Conservation (phyloP, 2,888 invertebrate species). For the Parthenolecanium corni region DNA sequence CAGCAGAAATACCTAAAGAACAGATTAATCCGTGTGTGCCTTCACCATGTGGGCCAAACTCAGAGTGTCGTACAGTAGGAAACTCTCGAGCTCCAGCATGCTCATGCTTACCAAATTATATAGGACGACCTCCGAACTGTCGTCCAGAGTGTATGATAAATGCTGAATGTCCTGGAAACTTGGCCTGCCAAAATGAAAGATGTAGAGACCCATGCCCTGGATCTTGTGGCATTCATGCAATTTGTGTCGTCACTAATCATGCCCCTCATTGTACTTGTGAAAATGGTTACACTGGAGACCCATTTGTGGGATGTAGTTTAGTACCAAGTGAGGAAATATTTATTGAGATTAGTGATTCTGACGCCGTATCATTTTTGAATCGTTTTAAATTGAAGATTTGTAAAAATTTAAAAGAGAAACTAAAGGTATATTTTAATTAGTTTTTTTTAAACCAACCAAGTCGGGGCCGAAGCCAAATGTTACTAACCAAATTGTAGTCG, state of each 20-base stretch:
- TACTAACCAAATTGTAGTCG: too few species aligned
- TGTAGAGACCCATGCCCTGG: slow-evolving; percentile 76
- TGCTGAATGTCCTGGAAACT: slow-evolving; percentile 70
- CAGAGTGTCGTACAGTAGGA: slow-evolving; percentile 65
- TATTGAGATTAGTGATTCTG: too few species aligned
- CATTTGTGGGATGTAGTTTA: slow-evolving; percentile 59
- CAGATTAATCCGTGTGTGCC: slow-evolving; percentile 62
- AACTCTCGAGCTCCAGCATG: slow-evolving; percentile 63
- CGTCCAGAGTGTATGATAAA: slow-evolving; percentile 75
- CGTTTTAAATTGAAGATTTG: too few species aligned
- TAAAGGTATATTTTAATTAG: too few species aligned
- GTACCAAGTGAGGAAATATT: slow-evolving; percentile 34
- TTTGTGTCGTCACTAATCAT: slow-evolving; percentile 70
- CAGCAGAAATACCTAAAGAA: not conserved
- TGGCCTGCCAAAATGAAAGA: slow-evolving; percentile 69
- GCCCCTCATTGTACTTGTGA: slow-evolving; percentile 71
- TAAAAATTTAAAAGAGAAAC: too few species aligned
- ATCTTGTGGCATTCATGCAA: slow-evolving; percentile 66
- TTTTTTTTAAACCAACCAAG: too few species aligned
- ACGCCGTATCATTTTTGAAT: too few species aligned
- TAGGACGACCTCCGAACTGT: slow-evolving; percentile 74
- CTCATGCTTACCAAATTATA: slow-evolving; percentile 63
- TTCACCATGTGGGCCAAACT: slow-evolving; percentile 73
- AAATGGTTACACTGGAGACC: slow-evolving; percentile 70
- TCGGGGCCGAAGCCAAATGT: too few species aligned